Base-by-base conservation (phyloP, 2,797 vertebrate genomes). In the Tragopan temminckii region DNA sequence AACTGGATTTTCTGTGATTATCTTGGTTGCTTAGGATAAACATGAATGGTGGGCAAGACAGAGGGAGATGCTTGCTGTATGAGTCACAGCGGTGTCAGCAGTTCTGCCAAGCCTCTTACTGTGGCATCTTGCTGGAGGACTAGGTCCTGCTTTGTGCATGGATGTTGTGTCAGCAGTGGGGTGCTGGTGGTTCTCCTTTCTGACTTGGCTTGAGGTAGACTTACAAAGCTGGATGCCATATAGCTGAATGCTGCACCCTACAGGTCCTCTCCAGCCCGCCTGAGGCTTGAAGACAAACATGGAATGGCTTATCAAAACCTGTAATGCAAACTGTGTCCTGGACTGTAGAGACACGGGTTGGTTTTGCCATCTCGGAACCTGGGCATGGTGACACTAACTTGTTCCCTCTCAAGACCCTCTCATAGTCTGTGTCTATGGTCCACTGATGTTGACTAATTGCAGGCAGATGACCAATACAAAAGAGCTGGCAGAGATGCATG, bases 141-240 rank as follows among this genome's bases (percentile, higher is more conserved):
- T 66, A 67, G 25, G 8, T 46, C 20, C 3, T 0, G 0, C 46
- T 66, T 92, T 1, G 0, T 40, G 53, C 71, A 42, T 33, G 2
- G 2, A 35, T 46, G 27, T n/a, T 38, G 9, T 35, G 1, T 77
- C 12, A 6, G 55, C 59, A 31, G 21, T 35, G 45, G 40, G 31
- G 17, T 66, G 61, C 35, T 76, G 7, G 61, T 76, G 15, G 58
- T 78, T 85, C 24, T 89, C 31, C 19, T 67, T 62, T 70, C 58
- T 75, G 63, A 70, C 79, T n/a, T 68, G 48, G 9, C 25, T 71
- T 42, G 59, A 53, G 38, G 46, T 67, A 19, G 64, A 80, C 48
- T 67, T 92, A 46, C 23, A 83, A 13, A 76, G 31, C 42, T 58
- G 35, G 20, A 21, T 89, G 59, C 46, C 18, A 31, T 72, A 46